Conservation (phyloP, 2,888 invertebrate genomes). For the Acrobasis suavella region DNA sequence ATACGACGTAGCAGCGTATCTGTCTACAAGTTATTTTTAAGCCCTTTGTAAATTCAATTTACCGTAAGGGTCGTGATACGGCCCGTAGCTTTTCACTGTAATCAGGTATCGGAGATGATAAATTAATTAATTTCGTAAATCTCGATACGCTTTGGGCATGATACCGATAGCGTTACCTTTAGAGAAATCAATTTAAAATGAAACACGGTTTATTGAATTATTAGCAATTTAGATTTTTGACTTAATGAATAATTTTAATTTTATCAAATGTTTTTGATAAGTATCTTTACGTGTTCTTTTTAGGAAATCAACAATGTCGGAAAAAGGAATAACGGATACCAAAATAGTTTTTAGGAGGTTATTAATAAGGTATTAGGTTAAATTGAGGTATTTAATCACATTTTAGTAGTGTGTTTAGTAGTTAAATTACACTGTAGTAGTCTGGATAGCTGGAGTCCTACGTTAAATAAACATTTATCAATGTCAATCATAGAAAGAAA, state of each 20-base stretch:
- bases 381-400: too few species aligned
- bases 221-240: neutral
- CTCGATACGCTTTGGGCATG: conserved; percentile 1
- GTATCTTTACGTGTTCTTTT: too few species aligned
- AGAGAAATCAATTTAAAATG: neutral
- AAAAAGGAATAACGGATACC: too few species aligned
- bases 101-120: conserved; percentile 22
- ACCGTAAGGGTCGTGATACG: conserved; percentile 10
- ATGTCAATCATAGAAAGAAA: too few species aligned
- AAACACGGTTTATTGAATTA: neutral
- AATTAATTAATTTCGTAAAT: conserved; percentile 22
- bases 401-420: too few species aligned
- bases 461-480: too few species aligned
- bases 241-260: neutral
- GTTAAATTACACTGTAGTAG: too few species aligned
- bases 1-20: conserved; percentile 5
- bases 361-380: too few species aligned
- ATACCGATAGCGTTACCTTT: neutral
- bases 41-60: conserved; percentile 21
- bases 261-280: too few species aligned
- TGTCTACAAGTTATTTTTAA: conserved; percentile 14
- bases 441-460: too few species aligned
- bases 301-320: too few species aligned
- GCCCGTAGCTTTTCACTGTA: conserved; percentile 17
- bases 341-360: too few species aligned